Evolutionary conservation across 1,140 invertebrate genomes (phyloP).

Genomic region (Laupala kohalensis): DNA sequence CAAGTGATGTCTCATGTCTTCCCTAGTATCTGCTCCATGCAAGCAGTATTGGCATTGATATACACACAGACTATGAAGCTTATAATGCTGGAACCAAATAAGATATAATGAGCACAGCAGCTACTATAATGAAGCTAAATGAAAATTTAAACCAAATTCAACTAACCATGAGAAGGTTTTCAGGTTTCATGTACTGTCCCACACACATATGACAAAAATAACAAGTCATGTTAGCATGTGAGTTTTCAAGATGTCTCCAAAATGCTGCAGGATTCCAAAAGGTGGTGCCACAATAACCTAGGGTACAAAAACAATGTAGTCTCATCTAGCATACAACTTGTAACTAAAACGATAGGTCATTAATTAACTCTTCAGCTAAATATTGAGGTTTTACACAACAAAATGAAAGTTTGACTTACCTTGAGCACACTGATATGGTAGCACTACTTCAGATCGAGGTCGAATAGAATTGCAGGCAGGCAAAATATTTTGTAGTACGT

Average conservation of each 20-base stretch:
- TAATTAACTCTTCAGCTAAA: too few relatives aligned
- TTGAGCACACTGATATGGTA: slow-evolving; percentile 27
- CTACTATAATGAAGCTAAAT: not conserved
- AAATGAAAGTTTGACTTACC: slow-evolving; percentile 17
- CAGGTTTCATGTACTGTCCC: slow-evolving; percentile 13
- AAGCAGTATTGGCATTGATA: slow-evolving; percentile 38
- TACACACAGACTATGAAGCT: slow-evolving; percentile 19
- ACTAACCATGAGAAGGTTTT: slow-evolving; percentile 23
- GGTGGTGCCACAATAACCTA: slow-evolving; percentile 23
- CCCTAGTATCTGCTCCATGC: slow-evolving; percentile 27
- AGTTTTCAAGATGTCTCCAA: slow-evolving; percentile 25
- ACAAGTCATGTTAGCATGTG: slow-evolving; percentile 20
- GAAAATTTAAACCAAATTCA: not conserved
- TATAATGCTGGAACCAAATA: slow-evolving; percentile 22
- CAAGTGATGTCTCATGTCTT: slow-evolving; percentile 33
- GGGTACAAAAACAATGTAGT: not conserved
- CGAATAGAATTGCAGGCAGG: not conserved
- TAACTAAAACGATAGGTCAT: not conserved
- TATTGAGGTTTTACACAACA: not conserved
- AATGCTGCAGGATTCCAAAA: slow-evolving; percentile 30
- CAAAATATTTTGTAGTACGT: too few relatives aligned
- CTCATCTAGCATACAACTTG: not conserved
- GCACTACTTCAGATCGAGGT: not conserved
- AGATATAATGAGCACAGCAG: not conserved
- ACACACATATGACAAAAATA: slow-evolving; percentile 28